These are phyloP conservation scores for Drosophila biarmipes DNA, from an alignment of 1,140 invertebrate genomes.

Conservation along the genomic window DNA sequence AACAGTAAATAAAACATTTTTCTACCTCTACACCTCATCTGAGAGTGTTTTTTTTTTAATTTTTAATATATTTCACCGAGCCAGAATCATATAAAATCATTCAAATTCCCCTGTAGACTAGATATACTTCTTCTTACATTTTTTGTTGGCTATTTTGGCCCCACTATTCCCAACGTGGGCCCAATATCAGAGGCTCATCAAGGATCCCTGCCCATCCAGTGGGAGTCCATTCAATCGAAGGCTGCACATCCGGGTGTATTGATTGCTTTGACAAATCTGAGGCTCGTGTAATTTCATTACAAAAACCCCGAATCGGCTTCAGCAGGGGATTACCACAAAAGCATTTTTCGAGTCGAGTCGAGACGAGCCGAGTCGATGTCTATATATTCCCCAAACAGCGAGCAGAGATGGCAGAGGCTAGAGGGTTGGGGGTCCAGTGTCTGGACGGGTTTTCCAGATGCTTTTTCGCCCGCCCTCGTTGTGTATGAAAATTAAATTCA, in stretches of 20 bases:
- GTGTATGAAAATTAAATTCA: slow-evolving; percentile 83
- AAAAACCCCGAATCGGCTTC: slow-evolving; percentile 45
- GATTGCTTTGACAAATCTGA: slow-evolving; percentile 80
- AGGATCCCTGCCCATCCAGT: slow-evolving; percentile 9
- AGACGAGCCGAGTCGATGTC: not conserved
- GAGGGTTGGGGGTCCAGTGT: not conserved
- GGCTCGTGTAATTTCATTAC: slow-evolving; percentile 72
- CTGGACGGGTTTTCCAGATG: slow-evolving; percentile 48
- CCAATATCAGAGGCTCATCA: slow-evolving; percentile 19
- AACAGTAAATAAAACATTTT: too few species aligned
- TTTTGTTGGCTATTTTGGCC: slow-evolving; percentile 11
- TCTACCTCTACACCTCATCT: too few species aligned
- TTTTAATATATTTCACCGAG: too few species aligned
- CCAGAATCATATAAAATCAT: not conserved
- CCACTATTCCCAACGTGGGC: slow-evolving; percentile 18
- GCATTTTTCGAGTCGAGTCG: slow-evolving; percentile 38
- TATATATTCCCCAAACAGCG: slow-evolving; percentile 69
- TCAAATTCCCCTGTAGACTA: not conserved
- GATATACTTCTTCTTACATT: too few species aligned
- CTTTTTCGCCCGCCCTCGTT: slow-evolving; percentile 33
- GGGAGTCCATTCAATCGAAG: slow-evolving; percentile 18
- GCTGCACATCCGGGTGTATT: slow-evolving; percentile 53
- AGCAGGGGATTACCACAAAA: slow-evolving; percentile 63
- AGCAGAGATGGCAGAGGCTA: slow-evolving; percentile 10
- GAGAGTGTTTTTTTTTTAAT: too few species aligned